Base-by-base conservation (phyloP, 2,113 vertebrate genomes). In the Megaceryle maxima region DNA sequence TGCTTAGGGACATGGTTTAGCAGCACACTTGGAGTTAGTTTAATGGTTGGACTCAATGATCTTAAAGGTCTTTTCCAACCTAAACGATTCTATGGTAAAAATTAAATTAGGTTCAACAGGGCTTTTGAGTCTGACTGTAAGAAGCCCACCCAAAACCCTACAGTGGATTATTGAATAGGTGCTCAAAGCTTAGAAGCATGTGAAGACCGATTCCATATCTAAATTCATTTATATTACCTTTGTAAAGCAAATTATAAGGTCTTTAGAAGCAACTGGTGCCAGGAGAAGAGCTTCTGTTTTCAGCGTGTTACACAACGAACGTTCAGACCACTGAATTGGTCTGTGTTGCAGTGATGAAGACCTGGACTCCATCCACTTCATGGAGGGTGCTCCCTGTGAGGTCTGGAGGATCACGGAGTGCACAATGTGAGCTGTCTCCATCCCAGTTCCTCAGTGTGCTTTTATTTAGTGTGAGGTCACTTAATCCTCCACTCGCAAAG, bases 261-360 rank as follows among this genome's bases (percentile, higher is more conserved):
- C 31, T 44, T 35, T 4, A 53, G 75, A 53, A 82, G 50, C 25
- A 70, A 46, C 5, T 11, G 25, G 25, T 37, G 19, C 33, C 51
- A 41, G 51, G 12, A 67, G 51, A 68, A 79, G 39, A 67, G 20
- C 8, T 13, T 44, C n/a, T 39, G n/a, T 0, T 19, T 83, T 68
- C 16, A 29, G 13, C 3, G 33, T 55, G 33, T 55, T 25, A 11
- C 8, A 3, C 0, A 7, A 5, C 3, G 51, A 74, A 33, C 17
- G 4, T 22, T 33, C 28, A 76, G 51, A 11, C 2, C 60, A 19
- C 10, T 14, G 25, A 46, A 46, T 2, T 31, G 56, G 4, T 50
- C 39, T 28, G 48, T 26, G 50, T 37, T 25, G 35, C 18, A 9
- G 2, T 3, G 69, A 21, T 21, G 83, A 64, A 56, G 50, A n/a